A percentile compares a stretch with the other conserved stretches of the same genome.
Conservation (phyloP, 2,797 vertebrate genomes). For the Sebastes nivosus region DNA sequence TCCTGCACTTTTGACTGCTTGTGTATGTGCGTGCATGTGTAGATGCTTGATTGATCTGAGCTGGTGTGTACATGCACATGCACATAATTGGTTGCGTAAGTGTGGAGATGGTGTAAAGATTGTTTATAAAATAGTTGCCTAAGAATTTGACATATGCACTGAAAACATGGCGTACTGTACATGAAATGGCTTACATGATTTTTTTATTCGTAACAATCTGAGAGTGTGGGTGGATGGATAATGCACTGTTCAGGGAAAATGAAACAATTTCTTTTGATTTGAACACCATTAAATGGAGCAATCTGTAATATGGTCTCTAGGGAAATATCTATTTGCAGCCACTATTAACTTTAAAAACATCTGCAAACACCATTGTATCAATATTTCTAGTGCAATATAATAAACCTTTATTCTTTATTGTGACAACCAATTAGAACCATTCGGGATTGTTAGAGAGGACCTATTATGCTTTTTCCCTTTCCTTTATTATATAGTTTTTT, state of each 20-base stretch:
- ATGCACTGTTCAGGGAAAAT: not conserved
- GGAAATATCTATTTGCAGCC: not conserved
- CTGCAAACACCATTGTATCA: not conserved
- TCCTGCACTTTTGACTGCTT: conserved; percentile 4
- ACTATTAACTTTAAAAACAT: not conserved
- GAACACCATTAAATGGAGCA: not conserved
- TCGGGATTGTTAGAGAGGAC: not conserved
- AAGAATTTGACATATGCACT: not conserved
- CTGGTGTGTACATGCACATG: not conserved
- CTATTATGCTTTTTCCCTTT: no score
- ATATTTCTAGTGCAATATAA: not conserved
- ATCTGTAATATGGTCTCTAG: not conserved
- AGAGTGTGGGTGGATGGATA: not conserved
- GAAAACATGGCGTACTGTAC: not conserved
- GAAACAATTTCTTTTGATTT: not conserved
- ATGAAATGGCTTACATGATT: not conserved
- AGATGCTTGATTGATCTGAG: conserved; percentile 1
- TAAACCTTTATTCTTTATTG: not conserved
- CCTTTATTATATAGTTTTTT: no score
- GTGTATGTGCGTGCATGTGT: not conserved
- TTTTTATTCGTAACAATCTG: not conserved
- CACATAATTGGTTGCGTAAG: not conserved
- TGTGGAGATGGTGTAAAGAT: not conserved
- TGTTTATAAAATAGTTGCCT: not conserved
- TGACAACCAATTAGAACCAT: not conserved